A percentile compares a stretch with the other conserved stretches of the same genome.
Evolutionary conservation across 2,888 invertebrate species (phyloP).

Genomic region (Poecilobothrus nobilitatus): DNA sequence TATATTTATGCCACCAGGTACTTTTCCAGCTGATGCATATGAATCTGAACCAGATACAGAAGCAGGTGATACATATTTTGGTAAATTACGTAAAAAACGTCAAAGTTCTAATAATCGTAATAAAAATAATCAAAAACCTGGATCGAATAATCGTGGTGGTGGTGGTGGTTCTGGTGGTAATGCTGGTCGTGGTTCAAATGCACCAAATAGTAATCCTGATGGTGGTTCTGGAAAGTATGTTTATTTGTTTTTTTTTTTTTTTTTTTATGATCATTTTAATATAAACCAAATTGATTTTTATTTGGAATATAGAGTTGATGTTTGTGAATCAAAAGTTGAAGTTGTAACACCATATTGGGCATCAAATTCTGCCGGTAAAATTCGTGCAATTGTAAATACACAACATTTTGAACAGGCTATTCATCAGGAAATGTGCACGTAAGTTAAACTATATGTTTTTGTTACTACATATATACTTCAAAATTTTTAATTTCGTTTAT

Average conservation of each 20-base stretch:
- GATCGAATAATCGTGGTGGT: constrained; percentile 15
- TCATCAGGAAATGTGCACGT: constrained; percentile 92
- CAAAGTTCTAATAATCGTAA: constrained; percentile 43
- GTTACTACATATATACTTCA: neutral
- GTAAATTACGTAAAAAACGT: constrained; percentile 48
- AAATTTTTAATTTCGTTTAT: neutral
- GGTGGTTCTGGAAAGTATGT: constrained; percentile 31
- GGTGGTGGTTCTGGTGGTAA: constrained; percentile 14
- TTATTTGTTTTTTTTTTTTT: neutral
- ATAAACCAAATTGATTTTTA: constrained; percentile 12
- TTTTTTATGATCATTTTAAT: constrained; percentile 7
- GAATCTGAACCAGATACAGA: constrained; percentile 38
- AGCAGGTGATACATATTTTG: constrained; percentile 49
- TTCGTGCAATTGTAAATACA: constrained; percentile 85
- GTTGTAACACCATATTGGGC: constrained; percentile 94
- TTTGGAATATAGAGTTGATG: constrained; percentile 58
- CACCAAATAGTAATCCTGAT: constrained; percentile 16
- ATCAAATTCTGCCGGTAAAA: constrained; percentile 82
- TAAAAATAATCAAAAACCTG: constrained; percentile 47
- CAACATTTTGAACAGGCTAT: constrained; percentile 93
- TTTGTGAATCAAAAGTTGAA: constrained; percentile 85
- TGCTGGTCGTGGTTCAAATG: constrained; percentile 17
- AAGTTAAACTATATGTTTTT: constrained; percentile 40
- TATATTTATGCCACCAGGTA: constrained; percentile 44
- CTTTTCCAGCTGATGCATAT: constrained; percentile 46